A percentile compares a stretch with the other conserved stretches of the same genome.
These are phyloP conservation scores for Lottia scabra DNA, from an alignment of 2,888 invertebrate species.

Conservation along the genomic window DNA sequence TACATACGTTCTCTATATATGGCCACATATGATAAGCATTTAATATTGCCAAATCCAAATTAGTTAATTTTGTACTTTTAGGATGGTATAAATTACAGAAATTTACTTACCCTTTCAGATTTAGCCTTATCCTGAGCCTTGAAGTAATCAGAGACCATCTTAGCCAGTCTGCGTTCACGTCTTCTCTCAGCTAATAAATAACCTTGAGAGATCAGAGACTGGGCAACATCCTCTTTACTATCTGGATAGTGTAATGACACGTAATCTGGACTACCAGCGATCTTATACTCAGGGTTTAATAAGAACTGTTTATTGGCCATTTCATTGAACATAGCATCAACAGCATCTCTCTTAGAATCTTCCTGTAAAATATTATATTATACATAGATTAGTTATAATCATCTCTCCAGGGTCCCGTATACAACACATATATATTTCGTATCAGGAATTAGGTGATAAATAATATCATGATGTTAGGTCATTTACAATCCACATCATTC, in stretches of 20 bases:
- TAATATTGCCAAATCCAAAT: no score
- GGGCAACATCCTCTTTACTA: constrained; percentile 78
- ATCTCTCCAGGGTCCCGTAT: no score
- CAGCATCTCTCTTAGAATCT: constrained; percentile 83
- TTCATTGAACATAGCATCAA: constrained; percentile 77
- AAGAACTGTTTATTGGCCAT: constrained; percentile 81
- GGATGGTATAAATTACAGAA: neutral
- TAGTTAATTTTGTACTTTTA: no score
- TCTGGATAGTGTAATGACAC: constrained; percentile 61
- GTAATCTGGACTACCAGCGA: constrained; percentile 63
- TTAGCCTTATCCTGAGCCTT: constrained; percentile 89
- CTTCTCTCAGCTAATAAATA: constrained; percentile 82
- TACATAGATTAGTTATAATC: no score
- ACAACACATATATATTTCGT: no score
- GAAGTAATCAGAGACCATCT: constrained; percentile 81
- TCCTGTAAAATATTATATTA: constrained; percentile 67
- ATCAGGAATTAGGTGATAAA: no score
- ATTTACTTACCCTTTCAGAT: constrained; percentile 73
- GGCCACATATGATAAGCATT: no score
- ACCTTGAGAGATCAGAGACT: constrained; percentile 87
- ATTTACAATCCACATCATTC: no score
- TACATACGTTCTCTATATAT: no score
- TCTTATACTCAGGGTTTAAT: constrained; percentile 85
- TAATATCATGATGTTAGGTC: no score
- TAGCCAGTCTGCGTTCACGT: constrained; percentile 84